Conservation (phyloP, 53 echinoderm and acorn worm species). For the Paracentrotus lividus region DNA sequence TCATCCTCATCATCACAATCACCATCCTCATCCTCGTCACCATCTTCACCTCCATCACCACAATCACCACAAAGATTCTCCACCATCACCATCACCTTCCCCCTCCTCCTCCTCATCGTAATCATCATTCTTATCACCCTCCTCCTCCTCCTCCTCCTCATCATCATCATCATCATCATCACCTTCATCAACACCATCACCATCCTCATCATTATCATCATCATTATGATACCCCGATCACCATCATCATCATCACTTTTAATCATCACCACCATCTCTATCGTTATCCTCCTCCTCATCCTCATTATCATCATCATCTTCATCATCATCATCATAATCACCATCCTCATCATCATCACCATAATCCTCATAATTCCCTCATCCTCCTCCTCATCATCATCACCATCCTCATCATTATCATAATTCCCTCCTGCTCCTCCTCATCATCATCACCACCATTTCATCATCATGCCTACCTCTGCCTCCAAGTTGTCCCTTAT, state of each 20-base stretch:
- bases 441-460: too few relatives aligned
- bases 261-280: background rate
- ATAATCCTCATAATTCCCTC: background rate
- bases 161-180: background rate
- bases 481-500: conserved; percentile 5
- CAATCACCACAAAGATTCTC: background rate
- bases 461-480: conserved; percentile 54
- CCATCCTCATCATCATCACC: background rate
- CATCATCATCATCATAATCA: conserved; percentile 20
- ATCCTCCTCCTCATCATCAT: conserved; percentile 42
- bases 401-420: background rate
- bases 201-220: background rate
- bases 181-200: background rate
- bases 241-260: background rate
- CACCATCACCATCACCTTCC: background rate
- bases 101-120: background rate
- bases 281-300: background rate
- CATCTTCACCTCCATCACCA: conserved; percentile 13
- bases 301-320: conserved; percentile 20
- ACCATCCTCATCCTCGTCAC: background rate
- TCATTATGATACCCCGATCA: background rate
- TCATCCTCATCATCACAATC: background rate
- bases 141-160: background rate
- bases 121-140: background rate
- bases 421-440: background rate